Conservation (phyloP, 1,140 invertebrate genomes). For the Eueides isabella region DNA sequence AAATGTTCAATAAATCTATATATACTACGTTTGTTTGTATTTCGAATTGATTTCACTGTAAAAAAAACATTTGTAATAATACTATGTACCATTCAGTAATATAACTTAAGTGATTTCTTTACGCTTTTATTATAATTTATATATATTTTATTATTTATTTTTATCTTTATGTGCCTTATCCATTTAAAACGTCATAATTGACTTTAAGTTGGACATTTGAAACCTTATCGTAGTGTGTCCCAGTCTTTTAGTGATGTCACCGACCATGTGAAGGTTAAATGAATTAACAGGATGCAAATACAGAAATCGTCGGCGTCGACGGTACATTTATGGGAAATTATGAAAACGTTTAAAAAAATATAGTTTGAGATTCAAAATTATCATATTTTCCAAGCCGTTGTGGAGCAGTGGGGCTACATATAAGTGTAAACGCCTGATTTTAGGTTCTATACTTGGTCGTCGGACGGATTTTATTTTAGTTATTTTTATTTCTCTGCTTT, state of each 20-base stretch:
- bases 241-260: slow-evolving; percentile 46
- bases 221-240: slow-evolving; percentile 31
- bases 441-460: too few species aligned
- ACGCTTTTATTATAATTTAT: not conserved
- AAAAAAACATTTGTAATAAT: too few species aligned
- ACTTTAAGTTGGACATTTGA: slow-evolving; percentile 9
- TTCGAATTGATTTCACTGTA: too few species aligned
- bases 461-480: too few species aligned
- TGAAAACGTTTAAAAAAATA: not conserved
- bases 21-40: not conserved
- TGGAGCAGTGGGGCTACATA: too few species aligned
- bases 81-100: too few species aligned
- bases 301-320: not conserved
- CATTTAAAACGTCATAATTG: not conserved
- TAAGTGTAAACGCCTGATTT: too few species aligned
- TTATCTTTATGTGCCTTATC: not conserved
- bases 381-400: too few species aligned
- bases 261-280: slow-evolving; percentile 62
- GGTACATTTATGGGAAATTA: not conserved
- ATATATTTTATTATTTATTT: not conserved
- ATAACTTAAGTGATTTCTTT: not conserved
- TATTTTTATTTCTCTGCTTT: too few species aligned
- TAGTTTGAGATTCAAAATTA: too few species aligned
- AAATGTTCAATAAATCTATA: not conserved
- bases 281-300: slow-evolving; percentile 45